These are phyloP conservation scores for Calameuta pallipes DNA, from an alignment of 2,888 invertebrate genomes.

Conservation along the genomic window DNA sequence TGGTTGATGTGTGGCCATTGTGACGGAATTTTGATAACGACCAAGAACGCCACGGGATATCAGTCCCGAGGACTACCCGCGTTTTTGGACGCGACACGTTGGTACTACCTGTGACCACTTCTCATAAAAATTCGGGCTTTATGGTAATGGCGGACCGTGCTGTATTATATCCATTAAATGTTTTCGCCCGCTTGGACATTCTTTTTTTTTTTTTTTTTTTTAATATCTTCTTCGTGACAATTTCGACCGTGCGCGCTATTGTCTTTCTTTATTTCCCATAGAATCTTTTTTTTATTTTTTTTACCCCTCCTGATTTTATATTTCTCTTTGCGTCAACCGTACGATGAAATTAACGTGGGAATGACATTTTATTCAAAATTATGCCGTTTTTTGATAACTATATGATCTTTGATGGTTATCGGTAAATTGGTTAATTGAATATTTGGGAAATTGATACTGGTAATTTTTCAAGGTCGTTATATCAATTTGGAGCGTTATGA, in stretches of 20 bases:
- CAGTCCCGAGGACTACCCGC: conserved; percentile 33
- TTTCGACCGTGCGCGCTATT: background rate
- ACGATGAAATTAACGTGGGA: background rate
- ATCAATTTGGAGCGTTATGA: background rate
- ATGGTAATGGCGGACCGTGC: conserved; percentile 51
- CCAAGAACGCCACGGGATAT: conserved; percentile 52
- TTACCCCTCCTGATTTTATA: background rate
- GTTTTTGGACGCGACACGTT: conserved; percentile 26
- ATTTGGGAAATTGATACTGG: background rate
- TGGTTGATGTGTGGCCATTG: conserved; percentile 54
- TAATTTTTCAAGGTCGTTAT: background rate
- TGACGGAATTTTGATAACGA: conserved; percentile 64
- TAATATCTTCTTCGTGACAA: background rate
- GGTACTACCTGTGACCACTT: conserved; percentile 39
- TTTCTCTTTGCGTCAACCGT: background rate
- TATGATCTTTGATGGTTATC: background rate
- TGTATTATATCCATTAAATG: conserved; percentile 20
- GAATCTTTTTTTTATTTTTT: background rate
- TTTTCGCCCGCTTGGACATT: conserved; percentile 21
- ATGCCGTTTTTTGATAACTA: background rate
- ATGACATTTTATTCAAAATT: background rate
- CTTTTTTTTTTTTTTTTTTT: background rate
- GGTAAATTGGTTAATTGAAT: no score
- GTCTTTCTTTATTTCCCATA: background rate
- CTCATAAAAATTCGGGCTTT: conserved; percentile 61